These are phyloP conservation scores for Trachymyrmex septentrionalis DNA, from an alignment of 1,140 invertebrate genomes.

Conservation along the genomic window DNA sequence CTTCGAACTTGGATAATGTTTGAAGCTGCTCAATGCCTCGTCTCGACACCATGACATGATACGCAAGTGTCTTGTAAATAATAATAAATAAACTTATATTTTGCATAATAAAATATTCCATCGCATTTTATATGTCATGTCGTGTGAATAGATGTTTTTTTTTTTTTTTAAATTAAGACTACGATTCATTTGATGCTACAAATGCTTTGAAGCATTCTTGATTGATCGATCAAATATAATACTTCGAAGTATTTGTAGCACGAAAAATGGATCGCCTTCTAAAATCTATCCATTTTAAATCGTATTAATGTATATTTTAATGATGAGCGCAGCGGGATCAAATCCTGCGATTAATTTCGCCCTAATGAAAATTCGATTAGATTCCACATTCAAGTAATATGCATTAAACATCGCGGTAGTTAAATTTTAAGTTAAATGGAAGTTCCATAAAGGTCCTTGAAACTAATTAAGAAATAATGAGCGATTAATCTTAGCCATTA, in stretches of 20 bases:
- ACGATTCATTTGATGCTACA: no score
- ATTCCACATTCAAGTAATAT: background rate
- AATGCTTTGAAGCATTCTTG: no score
- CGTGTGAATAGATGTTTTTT: background rate
- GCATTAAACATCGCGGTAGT: background rate
- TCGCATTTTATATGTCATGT: background rate
- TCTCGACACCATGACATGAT: background rate
- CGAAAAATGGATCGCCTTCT: no score
- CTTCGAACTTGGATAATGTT: background rate
- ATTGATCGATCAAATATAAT: no score
- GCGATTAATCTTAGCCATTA: conserved; percentile 8
- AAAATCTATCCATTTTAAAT: background rate
- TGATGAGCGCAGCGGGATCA: no score
- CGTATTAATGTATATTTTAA: background rate
- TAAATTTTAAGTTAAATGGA: background rate
- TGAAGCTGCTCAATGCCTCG: background rate
- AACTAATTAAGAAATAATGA: conserved; percentile 9
- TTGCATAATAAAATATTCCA: conserved; percentile 21
- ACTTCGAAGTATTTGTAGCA: no score
- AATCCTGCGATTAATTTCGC: background rate
- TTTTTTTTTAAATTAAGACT: background rate
- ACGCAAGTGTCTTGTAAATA: background rate
- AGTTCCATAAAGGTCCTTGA: background rate
- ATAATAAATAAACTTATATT: background rate
- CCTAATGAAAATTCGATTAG: background rate